Base-by-base conservation (phyloP, 2,113 vertebrate species). In the Xiphophorus maculatus region DNA sequence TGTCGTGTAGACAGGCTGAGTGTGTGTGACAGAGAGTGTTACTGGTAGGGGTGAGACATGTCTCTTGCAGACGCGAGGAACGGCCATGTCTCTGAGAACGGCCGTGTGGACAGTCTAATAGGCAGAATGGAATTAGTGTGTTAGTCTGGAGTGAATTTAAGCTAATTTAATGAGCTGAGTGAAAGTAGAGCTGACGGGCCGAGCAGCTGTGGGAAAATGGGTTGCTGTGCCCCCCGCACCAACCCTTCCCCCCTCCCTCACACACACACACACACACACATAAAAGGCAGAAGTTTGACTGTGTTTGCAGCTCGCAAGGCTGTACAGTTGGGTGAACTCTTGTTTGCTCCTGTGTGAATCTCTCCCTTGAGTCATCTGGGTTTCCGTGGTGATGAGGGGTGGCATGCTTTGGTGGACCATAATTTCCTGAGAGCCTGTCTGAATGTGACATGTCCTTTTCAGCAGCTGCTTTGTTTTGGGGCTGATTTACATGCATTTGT, bases 381-480 rank as follows among this genome's bases (percentile, higher is more conserved):
- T 94, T 91, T 76, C 93, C 87, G 87, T 93, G 92, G 91, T 42
- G 87, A 94, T 63, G 73, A 51, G 76, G 68, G 83, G 84, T 87
- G 80, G 89, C 87, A 91, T 88, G 81, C 83, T 87, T 76, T 60
- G 54, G 85, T 65, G 7, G 89, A 81, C 87, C 86, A 90, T 94
- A 92, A 93, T 90, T 94, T 91, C 79, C 75, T 66, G 75, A 84
- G 84, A 64, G 88, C 84, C 88, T 92, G 92, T 93, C 88, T 90
- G 85, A 74, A 83, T 76, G 86, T 87, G 91, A 93, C 93, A 92
- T 61, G 84, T 92, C 89, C 92, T 92, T 92, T 94, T 94, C 90
- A 94, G 69, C 60, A 62, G 7, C 3, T 66, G 22, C 75, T 75
- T 89, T 88, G 87, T 93, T 89, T 77, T 27, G 76, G 76, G 72